phyloP scores from a whole-genome alignment of 2,113 vertebrate species.

The Sebastes schlegelii region DNA sequence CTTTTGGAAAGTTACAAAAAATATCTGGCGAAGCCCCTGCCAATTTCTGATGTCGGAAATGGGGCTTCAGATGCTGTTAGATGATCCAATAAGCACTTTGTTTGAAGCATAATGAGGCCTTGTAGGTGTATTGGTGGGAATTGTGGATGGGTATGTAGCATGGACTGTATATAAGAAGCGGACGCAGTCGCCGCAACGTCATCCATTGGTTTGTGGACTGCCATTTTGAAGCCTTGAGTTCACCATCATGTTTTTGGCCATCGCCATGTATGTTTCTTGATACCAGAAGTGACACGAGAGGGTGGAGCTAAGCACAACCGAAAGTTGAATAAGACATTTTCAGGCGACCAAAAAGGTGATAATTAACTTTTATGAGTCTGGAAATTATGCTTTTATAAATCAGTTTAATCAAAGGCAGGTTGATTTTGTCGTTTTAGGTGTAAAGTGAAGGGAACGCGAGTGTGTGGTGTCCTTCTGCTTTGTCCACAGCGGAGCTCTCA shows the following conservation, averaged over 20 bases:
- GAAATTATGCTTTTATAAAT: not conserved
- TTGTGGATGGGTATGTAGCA: not conserved
- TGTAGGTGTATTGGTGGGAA: not conserved
- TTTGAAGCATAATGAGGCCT: not conserved
- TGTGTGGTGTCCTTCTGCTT: constrained; percentile 39
- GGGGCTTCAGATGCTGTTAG: not conserved
- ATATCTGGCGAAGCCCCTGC: not conserved
- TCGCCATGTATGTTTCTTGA: too few relatives aligned
- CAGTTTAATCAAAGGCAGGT: not conserved
- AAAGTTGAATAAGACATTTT: too few relatives aligned
- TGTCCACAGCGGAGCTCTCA: constrained; percentile 22
- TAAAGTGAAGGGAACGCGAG: constrained; percentile 15
- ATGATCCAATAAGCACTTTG: not conserved
- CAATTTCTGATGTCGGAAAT: not conserved
- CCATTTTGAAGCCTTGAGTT: too few relatives aligned
- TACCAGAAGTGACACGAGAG: too few relatives aligned
- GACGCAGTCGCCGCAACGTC: too few relatives aligned
- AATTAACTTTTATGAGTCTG: too few relatives aligned
- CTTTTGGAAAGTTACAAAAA: not conserved
- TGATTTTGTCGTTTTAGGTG: constrained; percentile 21
- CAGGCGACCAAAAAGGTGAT: too few relatives aligned
- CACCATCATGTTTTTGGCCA: too few relatives aligned
- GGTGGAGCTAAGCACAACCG: too few relatives aligned
- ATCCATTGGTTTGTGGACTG: too few relatives aligned
- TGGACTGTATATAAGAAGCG: too few relatives aligned